Conservation (phyloP, 2,888 invertebrate species). For the Zaprionus lineosus region DNA sequence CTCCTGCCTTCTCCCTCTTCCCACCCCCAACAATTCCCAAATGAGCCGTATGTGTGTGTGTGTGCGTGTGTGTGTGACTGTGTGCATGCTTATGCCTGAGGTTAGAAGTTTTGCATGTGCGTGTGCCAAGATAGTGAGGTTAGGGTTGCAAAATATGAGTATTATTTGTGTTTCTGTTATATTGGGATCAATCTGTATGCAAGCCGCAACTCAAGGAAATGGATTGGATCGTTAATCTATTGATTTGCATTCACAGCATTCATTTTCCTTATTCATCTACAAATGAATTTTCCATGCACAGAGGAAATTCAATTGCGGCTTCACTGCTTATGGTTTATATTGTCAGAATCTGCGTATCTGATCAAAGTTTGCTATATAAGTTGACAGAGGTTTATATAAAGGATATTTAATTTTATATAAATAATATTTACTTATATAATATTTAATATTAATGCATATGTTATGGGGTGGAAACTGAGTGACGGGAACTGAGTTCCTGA, state of each 20-base stretch:
- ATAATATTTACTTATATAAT: no score
- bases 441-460: no score
- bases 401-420: no score
- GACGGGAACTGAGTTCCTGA: no score
- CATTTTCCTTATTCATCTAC: conserved; percentile 11
- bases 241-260: conserved; percentile 47
- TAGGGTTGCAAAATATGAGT: neutral
- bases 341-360: no score
- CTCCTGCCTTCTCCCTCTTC: conserved; percentile 8
- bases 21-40: conserved; percentile 17
- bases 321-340: no score
- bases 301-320: no score
- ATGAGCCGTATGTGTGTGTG: conserved; percentile 12
- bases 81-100: conserved; percentile 4
- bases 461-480: no score
- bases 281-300: no score
- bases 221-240: conserved; percentile 58
- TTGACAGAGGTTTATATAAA: no score
- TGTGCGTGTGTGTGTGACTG: conserved; percentile 1
- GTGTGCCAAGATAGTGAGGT: conserved; percentile 8
- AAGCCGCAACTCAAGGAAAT: conserved; percentile 48
- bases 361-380: no score
- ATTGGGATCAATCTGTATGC: conserved; percentile 54
- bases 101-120: conserved; percentile 31
- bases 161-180: neutral